Evolutionary conservation across 2,888 invertebrate genomes (phyloP).

Genomic region (Polydrusus cervinus): DNA sequence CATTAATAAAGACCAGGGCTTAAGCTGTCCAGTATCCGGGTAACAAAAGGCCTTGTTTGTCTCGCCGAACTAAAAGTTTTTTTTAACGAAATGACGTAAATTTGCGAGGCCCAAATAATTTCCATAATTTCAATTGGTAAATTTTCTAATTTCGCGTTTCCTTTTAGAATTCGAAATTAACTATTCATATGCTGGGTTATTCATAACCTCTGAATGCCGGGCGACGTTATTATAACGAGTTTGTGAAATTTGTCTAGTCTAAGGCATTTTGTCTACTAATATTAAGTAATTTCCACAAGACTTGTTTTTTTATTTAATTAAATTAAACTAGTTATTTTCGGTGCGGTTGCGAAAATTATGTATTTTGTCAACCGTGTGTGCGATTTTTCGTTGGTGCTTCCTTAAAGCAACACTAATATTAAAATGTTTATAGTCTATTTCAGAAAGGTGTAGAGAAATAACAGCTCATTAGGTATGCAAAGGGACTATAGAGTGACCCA

Average conservation of each 20-base stretch:
- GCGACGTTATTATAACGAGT: constrained; percentile 18
- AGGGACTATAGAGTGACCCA: too few species aligned
- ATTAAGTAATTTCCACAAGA: constrained; percentile 11
- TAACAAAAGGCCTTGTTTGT: not conserved
- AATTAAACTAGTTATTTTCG: constrained; percentile 9
- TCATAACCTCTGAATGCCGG: constrained; percentile 2
- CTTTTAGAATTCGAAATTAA: constrained; percentile 13
- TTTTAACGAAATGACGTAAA: not conserved
- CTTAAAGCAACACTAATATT: not conserved
- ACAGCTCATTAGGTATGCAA: too few species aligned
- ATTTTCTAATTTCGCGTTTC: constrained; percentile 12
- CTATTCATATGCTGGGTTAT: constrained; percentile 11
- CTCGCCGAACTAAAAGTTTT: not conserved
- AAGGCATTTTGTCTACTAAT: constrained; percentile 1
- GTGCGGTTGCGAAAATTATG: constrained; percentile 1
- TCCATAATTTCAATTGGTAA: constrained; percentile 8
- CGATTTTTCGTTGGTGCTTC: not conserved
- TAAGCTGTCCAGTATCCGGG: too few species aligned
- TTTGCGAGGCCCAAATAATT: not conserved
- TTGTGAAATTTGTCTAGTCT: constrained; percentile 21
- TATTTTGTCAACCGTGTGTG: not conserved
- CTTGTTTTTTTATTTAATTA: constrained; percentile 17
- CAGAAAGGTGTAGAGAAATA: too few species aligned
- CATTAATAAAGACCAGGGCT: too few species aligned
- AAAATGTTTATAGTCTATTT: too few species aligned